phyloP scores from a whole-genome alignment of 2,113 vertebrate species.

The Stercorarius parasiticus region DNA sequence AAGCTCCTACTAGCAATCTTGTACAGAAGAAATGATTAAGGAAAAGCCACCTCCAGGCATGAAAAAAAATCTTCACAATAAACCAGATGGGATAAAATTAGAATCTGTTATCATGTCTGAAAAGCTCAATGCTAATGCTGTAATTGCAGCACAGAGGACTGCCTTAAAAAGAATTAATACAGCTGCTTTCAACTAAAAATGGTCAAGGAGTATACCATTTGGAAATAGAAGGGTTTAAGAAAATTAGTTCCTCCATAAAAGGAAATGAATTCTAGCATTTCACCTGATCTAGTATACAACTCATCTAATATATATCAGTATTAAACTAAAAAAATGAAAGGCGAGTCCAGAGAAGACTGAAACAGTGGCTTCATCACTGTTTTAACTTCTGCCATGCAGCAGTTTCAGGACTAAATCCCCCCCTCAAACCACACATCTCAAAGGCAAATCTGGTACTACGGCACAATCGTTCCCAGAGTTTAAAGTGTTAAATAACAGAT shows the following conservation, averaged over 20 bases:
- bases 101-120: slow-evolving; percentile 51
- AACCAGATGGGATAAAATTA: slow-evolving; percentile 70
- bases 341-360: background rate
- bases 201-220: slow-evolving; percentile 25
- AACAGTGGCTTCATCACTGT: background rate
- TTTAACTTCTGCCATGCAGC: background rate
- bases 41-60: slow-evolving; percentile 51
- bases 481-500: background rate
- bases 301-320: background rate
- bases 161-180: slow-evolving; percentile 45
- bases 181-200: slow-evolving; percentile 57
- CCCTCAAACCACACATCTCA: background rate
- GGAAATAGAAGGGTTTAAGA: background rate
- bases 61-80: slow-evolving; percentile 32
- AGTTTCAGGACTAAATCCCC: background rate
- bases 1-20: slow-evolving; percentile 37
- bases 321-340: background rate
- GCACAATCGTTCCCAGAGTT: background rate
- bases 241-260: background rate
- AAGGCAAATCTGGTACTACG: background rate
- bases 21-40: slow-evolving; percentile 61
- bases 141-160: slow-evolving; percentile 59
- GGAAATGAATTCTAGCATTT: background rate
- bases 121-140: slow-evolving; percentile 61
- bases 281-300: background rate